Evolutionary conservation across 2,888 invertebrate genomes (phyloP).

Genomic region (Corbicula japonica): DNA sequence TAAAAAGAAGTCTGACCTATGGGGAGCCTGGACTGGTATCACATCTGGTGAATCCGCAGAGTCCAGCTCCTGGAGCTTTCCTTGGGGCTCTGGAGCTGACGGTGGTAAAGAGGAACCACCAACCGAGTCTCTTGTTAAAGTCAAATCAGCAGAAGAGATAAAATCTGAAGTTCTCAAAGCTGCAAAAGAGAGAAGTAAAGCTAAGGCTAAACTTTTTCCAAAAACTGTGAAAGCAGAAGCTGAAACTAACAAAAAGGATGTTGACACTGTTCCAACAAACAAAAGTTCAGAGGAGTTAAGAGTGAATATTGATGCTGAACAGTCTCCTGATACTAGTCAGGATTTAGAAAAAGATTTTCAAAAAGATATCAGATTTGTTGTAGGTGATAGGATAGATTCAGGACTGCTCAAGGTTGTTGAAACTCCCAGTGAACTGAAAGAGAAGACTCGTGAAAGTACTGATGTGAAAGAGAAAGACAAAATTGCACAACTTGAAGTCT

Average conservation of each 20-base stretch:
- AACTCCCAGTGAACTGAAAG: too few relatives aligned
- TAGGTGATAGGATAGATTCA: not conserved
- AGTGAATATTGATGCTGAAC: not conserved
- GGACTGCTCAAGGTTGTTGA: too few relatives aligned
- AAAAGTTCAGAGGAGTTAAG: not conserved
- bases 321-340: conserved; percentile 5
- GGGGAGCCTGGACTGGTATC: conserved; percentile 65
- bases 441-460: too few relatives aligned
- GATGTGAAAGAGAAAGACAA: not conserved
- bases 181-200: conserved; percentile 65
- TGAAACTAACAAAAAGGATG: too few relatives aligned
- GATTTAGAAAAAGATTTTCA: not conserved
- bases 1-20: conserved; percentile 54
- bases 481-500: conserved; percentile 31
- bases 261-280: not conserved
- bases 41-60: conserved; percentile 22
- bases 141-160: conserved; percentile 66
- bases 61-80: conserved; percentile 56
- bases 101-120: conserved; percentile 25
- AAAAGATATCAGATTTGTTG: not conserved
- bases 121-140: conserved; percentile 38
- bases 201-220: conserved; percentile 62
- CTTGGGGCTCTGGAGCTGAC: conserved; percentile 53
- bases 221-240: conserved; percentile 32
- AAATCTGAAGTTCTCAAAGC: conserved; percentile 65